Percentiles rank a stretch among this genome's conserved stretches.
These are phyloP conservation scores for Lethrus apterus DNA, from an alignment of 1,140 invertebrate genomes.

Conservation along the genomic window DNA sequence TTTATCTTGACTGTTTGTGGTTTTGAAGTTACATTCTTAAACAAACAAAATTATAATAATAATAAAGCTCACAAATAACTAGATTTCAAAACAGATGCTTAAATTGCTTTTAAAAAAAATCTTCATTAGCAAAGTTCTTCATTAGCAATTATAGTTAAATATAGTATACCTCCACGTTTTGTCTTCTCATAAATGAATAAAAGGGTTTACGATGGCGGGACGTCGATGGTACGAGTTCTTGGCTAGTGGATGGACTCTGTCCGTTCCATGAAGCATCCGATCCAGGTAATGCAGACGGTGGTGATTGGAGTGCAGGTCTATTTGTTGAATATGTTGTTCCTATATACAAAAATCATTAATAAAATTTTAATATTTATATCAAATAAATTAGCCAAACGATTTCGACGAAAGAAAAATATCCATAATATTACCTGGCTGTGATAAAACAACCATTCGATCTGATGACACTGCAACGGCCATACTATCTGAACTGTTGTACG, in stretches of 20 bases:
- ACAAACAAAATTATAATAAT: too few species aligned
- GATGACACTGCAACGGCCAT: constrained; percentile 31
- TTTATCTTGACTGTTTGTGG: constrained; percentile 60
- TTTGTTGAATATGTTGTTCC: too few species aligned
- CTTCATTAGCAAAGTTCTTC: too few species aligned
- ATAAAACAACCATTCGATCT: constrained; percentile 23
- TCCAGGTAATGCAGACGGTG: too few species aligned
- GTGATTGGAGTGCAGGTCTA: constrained; percentile 38
- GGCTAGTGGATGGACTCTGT: constrained; percentile 33
- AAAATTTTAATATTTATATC: too few species aligned
- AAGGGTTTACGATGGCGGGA: constrained; percentile 35
- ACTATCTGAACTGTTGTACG: not conserved
- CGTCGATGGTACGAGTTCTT: constrained; percentile 46
- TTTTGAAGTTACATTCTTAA: constrained; percentile 16
- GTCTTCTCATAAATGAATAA: constrained; percentile 21
- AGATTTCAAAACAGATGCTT: not conserved
- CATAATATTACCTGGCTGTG: not conserved
- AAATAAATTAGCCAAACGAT: too few species aligned
- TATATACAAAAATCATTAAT: too few species aligned
- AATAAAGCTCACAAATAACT: too few species aligned
- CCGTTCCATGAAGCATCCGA: constrained; percentile 7
- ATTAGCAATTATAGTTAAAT: too few species aligned
- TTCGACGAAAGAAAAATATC: too few species aligned
- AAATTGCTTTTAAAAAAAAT: too few species aligned
- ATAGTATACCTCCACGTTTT: constrained; percentile 24